Percentiles rank a stretch among this genome's conserved stretches.
Conservation (phyloP, 2,113 vertebrate genomes). For the Python bivittatus region DNA sequence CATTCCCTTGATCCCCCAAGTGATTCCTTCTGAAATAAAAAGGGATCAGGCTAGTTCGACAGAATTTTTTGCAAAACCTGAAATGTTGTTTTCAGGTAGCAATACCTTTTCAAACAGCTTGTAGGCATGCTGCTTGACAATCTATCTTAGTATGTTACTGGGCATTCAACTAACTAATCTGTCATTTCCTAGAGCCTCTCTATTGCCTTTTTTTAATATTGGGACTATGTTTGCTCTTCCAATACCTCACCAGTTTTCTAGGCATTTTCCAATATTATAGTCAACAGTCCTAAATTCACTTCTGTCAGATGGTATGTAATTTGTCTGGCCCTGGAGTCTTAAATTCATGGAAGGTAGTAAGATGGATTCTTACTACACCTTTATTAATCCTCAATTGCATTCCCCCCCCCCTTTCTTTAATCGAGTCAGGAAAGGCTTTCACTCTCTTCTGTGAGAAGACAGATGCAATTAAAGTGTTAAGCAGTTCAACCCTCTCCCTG, state of each 20-base stretch:
- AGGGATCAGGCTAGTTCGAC: not conserved
- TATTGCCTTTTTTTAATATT: not conserved
- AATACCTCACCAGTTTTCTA: not conserved
- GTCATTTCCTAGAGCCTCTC: not conserved
- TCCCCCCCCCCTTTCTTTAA: too few relatives aligned
- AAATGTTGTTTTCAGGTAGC: not conserved
- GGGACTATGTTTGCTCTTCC: not conserved
- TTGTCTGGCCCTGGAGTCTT: not conserved
- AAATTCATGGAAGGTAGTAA: not conserved
- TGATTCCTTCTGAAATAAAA: not conserved
- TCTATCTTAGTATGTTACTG: not conserved
- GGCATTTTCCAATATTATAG: not conserved
- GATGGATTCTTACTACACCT: not conserved
- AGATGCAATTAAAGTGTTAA: too few relatives aligned
- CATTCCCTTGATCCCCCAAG: not conserved
- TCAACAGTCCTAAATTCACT: not conserved
- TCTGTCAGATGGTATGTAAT: not conserved
- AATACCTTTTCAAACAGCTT: not conserved
- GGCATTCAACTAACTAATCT: not conserved
- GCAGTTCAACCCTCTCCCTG: too few relatives aligned
- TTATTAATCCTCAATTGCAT: too few relatives aligned
- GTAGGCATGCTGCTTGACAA: not conserved
- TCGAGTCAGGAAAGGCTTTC: too few relatives aligned
- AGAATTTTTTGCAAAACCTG: not conserved
- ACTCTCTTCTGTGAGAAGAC: too few relatives aligned